Percentiles rank a stretch among this genome's conserved stretches.
phyloP scores from a whole-genome alignment of 2,113 vertebrate genomes.

The Mobula birostris region DNA sequence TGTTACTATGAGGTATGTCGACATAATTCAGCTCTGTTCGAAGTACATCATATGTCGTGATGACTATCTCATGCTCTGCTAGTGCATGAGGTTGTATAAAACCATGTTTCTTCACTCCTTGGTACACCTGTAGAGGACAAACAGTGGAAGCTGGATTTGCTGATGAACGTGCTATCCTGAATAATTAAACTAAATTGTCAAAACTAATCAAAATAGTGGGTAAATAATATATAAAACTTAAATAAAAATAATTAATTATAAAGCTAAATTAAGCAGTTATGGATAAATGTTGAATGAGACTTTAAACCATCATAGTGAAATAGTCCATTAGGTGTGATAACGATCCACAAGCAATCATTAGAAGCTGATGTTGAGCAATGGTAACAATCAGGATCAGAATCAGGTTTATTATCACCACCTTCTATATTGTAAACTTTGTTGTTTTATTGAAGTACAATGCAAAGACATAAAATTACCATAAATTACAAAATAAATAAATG shows the following conservation, averaged over 20 bases:
- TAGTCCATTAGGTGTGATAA: not conserved
- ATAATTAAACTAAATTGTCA: not conserved
- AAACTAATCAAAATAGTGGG: not conserved
- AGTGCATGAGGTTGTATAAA: slow-evolving; percentile 89
- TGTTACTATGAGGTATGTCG: slow-evolving; percentile 92
- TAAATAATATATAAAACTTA: not conserved
- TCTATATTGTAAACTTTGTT: too few species aligned
- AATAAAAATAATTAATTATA: not conserved
- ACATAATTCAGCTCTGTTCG: slow-evolving; percentile 92
- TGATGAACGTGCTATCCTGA: not conserved
- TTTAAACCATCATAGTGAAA: not conserved
- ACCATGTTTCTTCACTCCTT: slow-evolving; percentile 93
- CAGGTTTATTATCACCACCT: too few species aligned
- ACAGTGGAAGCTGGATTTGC: not conserved
- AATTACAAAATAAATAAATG: too few species aligned
- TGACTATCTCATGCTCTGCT: slow-evolving; percentile 94
- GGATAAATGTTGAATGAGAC: not conserved
- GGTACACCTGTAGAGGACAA: slow-evolving; percentile 67
- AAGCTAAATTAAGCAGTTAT: not conserved
- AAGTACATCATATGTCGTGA: slow-evolving; percentile 93
- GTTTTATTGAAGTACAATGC: too few species aligned
- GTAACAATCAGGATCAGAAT: too few species aligned
- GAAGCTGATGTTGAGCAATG: not conserved
- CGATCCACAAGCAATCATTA: not conserved
- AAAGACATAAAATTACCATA: too few species aligned